phyloP scores from a whole-genome alignment of 2,888 invertebrate species.

The Oxyteleia sp. region DNA sequence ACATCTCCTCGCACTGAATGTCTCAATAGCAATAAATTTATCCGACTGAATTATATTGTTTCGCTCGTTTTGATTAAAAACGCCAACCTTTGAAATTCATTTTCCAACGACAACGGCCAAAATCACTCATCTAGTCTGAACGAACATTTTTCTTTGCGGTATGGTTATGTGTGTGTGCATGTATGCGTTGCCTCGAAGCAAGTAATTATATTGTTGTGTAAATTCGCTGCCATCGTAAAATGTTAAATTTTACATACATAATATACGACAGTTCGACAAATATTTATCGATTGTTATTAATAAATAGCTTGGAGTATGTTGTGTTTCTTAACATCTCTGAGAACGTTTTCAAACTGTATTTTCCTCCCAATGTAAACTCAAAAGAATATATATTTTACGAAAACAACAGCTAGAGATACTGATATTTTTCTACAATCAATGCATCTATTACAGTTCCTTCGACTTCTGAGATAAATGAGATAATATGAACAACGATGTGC shows the following conservation, averaged over 20 bases:
- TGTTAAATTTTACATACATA: slow-evolving; percentile 8
- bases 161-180: slow-evolving; percentile 21
- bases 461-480: no score
- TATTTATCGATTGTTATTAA: slow-evolving; percentile 14
- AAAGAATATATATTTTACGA: no score
- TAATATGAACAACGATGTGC: no score
- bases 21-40: neutral
- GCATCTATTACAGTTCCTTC: no score
- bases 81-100: neutral
- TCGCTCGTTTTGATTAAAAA: neutral
- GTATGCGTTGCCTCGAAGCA: slow-evolving; percentile 19
- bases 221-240: slow-evolving; percentile 39
- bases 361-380: no score
- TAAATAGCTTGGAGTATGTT: no score
- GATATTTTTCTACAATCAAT: no score
- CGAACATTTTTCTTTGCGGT: slow-evolving; percentile 42
- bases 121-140: slow-evolving; percentile 54
- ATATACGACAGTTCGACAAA: neutral
- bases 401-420: no score
- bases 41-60: slow-evolving; percentile 29
- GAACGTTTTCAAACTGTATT: no score
- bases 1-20: slow-evolving; percentile 6
- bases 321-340: no score
- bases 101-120: slow-evolving; percentile 10
- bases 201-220: slow-evolving; percentile 2